These are phyloP conservation scores for Willowsia nigromaculata DNA, from an alignment of 2,888 invertebrate species.

Conservation along the genomic window DNA sequence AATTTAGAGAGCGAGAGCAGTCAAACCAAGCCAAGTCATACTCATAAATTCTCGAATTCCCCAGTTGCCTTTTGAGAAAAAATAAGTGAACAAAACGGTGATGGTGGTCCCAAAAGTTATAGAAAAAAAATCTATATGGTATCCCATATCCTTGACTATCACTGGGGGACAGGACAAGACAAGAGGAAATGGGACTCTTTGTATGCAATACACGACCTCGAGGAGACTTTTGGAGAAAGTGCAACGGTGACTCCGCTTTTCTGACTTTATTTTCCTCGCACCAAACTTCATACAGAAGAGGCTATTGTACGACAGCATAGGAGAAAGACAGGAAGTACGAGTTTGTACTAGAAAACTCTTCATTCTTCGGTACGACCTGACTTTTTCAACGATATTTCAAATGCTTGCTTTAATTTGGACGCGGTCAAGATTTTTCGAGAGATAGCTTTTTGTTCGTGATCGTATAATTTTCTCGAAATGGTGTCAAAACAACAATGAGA, in stretches of 20 bases:
- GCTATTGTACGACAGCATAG: no score
- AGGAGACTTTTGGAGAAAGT: slow-evolving; percentile 18
- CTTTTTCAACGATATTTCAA: neutral
- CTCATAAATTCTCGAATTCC: slow-evolving; percentile 24
- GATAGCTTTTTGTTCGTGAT: slow-evolving; percentile 6
- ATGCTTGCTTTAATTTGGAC: neutral
- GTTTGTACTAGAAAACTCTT: neutral
- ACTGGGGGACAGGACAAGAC: slow-evolving; percentile 3
- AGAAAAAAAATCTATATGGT: neutral
- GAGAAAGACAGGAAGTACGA: neutral
- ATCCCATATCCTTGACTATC: neutral
- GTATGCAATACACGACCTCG: slow-evolving; percentile 51
- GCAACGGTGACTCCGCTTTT: neutral
- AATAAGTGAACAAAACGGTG: neutral
- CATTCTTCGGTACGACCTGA: neutral
- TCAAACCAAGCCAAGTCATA: neutral
- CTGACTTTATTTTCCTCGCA: neutral
- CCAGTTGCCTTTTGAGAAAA: slow-evolving; percentile 6
- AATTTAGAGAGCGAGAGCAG: slow-evolving; percentile 3
- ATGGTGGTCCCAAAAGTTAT: neutral
- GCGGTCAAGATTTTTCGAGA: slow-evolving; percentile 5
- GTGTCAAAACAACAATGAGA: neutral
- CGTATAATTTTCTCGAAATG: neutral
- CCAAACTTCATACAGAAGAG: no score
- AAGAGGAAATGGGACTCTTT: slow-evolving; percentile 51